Base-by-base conservation (phyloP, 1,140 invertebrate genomes). In the Lerema accius region DNA sequence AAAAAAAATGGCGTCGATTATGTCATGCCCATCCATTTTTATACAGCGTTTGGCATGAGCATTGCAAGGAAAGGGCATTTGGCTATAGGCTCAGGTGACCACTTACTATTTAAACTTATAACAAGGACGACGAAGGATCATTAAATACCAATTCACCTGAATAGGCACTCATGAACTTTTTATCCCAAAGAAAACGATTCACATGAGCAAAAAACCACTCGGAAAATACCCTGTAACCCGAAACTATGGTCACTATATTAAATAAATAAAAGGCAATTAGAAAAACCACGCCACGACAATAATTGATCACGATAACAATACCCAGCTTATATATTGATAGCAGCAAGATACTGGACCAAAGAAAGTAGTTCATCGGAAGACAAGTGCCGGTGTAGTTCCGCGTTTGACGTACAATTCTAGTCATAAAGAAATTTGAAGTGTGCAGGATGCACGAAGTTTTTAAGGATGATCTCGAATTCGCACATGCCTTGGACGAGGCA, bases 401-500 rank as follows among this genome's bases (percentile, higher is more conserved):
- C 4, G 6, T 2, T 23, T 23, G 28, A 9, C 4, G 9, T 4
- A 32, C 3, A 7, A 32, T 10, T 7, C 4, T 32, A 37, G 48
- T 13, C 14, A 9, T 51, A 42, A 50, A n/a, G 16, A 23, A 14
- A 45, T 17, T 15, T 10, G 6, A 14, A 37, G 28, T 37, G 28
- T 9, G 13, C 16, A 9, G 6, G 42, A 72, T 73, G 68, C 63
- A 69, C n/a, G 28, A 14, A 4, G 11, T 73, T 51, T 88, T 76
- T 19, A 69, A 79, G 74, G 72, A 73, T 17, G 74, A 76, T 13
- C 7, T 58, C 0, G 75, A 79, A 4, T 87, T 72, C 23, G 50
- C 83, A 0, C 75, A 67, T 42, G 59, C 70, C 17, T 23, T 87
- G 23, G 87, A 90, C 63, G 80, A 74, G 39, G 80, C 80, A n/a